Conservation (phyloP, 2,888 invertebrate species). For the Xylophagus ater region DNA sequence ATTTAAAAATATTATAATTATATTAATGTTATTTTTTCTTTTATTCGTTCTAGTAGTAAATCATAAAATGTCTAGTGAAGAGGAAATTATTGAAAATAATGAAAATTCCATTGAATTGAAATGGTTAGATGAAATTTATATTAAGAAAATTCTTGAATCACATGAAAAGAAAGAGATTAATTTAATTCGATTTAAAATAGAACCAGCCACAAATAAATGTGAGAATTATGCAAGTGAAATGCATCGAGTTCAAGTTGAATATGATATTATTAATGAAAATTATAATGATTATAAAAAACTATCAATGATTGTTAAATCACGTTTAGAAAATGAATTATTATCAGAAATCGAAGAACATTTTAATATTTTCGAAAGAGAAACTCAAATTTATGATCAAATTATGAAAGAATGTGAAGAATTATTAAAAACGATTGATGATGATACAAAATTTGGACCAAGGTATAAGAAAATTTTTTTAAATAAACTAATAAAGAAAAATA, state of each 20-base stretch:
- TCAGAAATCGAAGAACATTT: constrained; percentile 24
- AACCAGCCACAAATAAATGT: constrained; percentile 25
- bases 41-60: too few relatives aligned
- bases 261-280: constrained; percentile 9
- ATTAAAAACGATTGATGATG: constrained; percentile 21
- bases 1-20: too few relatives aligned
- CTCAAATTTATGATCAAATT: constrained; percentile 23
- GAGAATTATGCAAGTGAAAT: constrained; percentile 28
- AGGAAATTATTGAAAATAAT: neutral
- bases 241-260: constrained; percentile 22
- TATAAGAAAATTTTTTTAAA: constrained; percentile 12
- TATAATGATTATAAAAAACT: constrained; percentile 13
- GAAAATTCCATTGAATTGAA: constrained; percentile 12
- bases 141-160: constrained; percentile 22
- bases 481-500: neutral
- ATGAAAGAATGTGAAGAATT: constrained; percentile 20
- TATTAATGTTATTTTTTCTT: too few relatives aligned
- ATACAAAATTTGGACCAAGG: constrained; percentile 25
- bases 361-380: constrained; percentile 25
- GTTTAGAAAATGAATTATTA: constrained; percentile 22
- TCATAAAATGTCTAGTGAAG: too few relatives aligned
- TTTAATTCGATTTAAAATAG: constrained; percentile 19
- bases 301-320: constrained; percentile 26
- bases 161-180: constrained; percentile 17
- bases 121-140: constrained; percentile 22